Base-by-base conservation (phyloP, 1,140 invertebrate genomes). In the Archivesica marissinica region DNA sequence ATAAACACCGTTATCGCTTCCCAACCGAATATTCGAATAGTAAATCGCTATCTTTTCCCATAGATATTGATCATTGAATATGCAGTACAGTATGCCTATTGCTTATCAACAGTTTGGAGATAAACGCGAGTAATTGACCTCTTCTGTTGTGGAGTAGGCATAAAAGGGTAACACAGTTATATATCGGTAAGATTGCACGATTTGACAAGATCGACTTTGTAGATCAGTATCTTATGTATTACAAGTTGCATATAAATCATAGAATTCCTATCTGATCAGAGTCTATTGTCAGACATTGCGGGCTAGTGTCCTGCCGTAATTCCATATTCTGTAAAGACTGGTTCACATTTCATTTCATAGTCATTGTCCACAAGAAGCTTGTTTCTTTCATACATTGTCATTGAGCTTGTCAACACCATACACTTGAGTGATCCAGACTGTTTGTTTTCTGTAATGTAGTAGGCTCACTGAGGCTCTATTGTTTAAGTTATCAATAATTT, bases 291-390 rank as follows among this genome's bases (percentile, higher is more conserved):
- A 9, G 9, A 6, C 7, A n/a, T 54, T n/a, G 6, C 50, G 23
- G 50, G 50, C 4, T 54, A n/a, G 20, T 11, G 50, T 54, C 50
- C 7, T n/a, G 20, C 17, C 7, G 4, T 9, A n/a, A 54, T 54
- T 54, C 54, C 23, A 20, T 15, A 28, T 2, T 70, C 47, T 70
- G 39, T 70, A 41, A 44, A 44, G 66, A 44, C 35, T 70, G 66
- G 38, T 44, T 70, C 9, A 44, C 30, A 47, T 70, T 44, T 70
- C 39, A 25, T 75, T 33, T 17, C 20, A 33, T 61, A 20, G 54
- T 79, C 38, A 79, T 61, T 79, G 76, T 79, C 54, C 25, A 20
- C 28, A 13, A 28, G 59, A 79, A 66, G 76, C 76, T 64, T 79
- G 39, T 76, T 50, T 76, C 39, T 38, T 23, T 76, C 44, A 76